Percentiles rank a stretch among this genome's conserved stretches.
phyloP scores from a whole-genome alignment of 2,797 vertebrate species.

The Leucoraja ocellata region DNA sequence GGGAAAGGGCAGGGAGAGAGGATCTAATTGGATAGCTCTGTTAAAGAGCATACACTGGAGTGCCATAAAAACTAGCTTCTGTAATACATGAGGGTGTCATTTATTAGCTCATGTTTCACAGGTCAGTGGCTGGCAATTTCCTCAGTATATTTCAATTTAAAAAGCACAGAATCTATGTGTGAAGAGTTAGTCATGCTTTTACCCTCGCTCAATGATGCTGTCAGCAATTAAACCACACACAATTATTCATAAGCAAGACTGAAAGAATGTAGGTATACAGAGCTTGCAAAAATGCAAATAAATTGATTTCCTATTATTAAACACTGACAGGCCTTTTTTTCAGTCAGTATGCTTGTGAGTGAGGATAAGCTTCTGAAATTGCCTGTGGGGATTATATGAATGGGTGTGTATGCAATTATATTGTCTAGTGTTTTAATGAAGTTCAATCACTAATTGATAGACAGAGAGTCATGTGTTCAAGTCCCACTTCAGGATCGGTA shows the following conservation, averaged over 20 bases:
- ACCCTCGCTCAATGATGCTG: not conserved
- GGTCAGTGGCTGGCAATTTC: too few species aligned
- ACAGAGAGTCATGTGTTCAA: too few species aligned
- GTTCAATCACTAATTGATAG: not conserved
- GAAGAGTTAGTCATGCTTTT: not conserved
- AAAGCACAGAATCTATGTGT: not conserved
- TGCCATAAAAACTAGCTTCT: not conserved
- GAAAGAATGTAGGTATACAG: not conserved
- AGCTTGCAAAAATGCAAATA: not conserved
- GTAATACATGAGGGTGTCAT: not conserved
- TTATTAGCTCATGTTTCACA: not conserved
- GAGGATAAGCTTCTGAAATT: not conserved
- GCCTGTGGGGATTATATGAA: not conserved
- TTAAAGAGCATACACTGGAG: not conserved
- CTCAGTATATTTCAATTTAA: not conserved
- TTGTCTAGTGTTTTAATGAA: not conserved
- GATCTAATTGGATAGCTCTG: not conserved
- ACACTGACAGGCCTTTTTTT: not conserved
- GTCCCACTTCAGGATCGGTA: too few species aligned
- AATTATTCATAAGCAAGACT: not conserved
- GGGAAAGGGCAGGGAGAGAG: not conserved
- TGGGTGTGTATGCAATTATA: not conserved
- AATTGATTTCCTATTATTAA: slow-evolving; percentile 3
- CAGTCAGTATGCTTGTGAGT: too few species aligned
- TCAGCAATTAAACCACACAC: slow-evolving; percentile 10